Base-by-base conservation (phyloP, 2,797 vertebrate species). In the Spinus pinus region DNA sequence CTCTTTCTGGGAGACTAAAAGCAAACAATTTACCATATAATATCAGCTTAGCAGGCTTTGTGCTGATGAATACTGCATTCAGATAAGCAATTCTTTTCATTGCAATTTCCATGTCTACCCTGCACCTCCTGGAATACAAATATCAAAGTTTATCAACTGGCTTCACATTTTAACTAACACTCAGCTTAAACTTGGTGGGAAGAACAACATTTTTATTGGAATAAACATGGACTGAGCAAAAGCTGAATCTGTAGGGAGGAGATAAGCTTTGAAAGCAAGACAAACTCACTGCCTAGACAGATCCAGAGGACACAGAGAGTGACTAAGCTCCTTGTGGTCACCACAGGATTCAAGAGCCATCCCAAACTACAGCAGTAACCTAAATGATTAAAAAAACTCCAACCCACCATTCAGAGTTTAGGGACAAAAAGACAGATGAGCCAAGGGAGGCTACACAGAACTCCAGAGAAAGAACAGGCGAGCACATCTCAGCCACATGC, bases 1-100 rank as follows among this genome's bases (percentile, higher is more conserved):
- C 81, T 96, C 92, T 85, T 94, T 93, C 85, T 74, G 46, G 15
- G 47, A 54, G 39, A 57, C 84, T 94, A 95, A 94, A 95, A 95
- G 72, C 83, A 80, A 95, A 93, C 51, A 58, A 87, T 96, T 95
- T 94, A 91, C 78, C 61, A 90, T 83, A 83, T 81, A 95, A 73
- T 61, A 83, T 88, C 87, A 89, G 72, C 84, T 95, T 83, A 93
- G 87, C 46, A 90, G 89, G 83, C 90, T 93, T 91, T 90, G 58
- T 86, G 86, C 54, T 87, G 92, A 95, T 91, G 90, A 96, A 95
- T 73, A 75, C 60, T 54, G 71, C 69, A 81, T 77, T 90, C 84
- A 87, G 81, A 90, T 61, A 69, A 91, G 54, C 64, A 75, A 67
- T 71, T 91, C n/a, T 61, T 69, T 41, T 8, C 65, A 71, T 15